Evolutionary conservation across 2,113 vertebrate genomes (phyloP), one percentile per base, ranked within the genome.

Genomic region (Poeciliopsis occidentalis): DNA sequence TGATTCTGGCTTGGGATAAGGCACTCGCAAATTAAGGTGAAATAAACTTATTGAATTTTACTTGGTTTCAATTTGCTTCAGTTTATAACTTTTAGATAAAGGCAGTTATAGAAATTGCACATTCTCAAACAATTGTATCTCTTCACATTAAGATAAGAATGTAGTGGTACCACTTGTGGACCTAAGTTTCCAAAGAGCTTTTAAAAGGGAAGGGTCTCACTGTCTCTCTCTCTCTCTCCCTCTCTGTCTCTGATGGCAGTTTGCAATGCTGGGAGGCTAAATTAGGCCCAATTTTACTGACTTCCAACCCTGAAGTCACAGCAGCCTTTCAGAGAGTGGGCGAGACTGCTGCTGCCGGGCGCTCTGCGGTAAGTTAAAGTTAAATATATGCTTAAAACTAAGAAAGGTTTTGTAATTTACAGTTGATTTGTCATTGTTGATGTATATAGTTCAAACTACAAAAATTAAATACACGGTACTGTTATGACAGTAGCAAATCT

Each of bases 131-230:
- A 31, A 24, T 11, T 11, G 24, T 57, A 2, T 19, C 29, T 63
- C 17, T 19, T 31, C 60, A 30, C 13, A 72, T 72, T 71, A 63
- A 79, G 71, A 27, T 39, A 61, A 84, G 86, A 90, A 85, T 84
- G 88, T 85, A 85, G 88, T 77, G 89, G 89, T 83, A 87, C 87
- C 85, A 84, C 86, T 89, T 70, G 79, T 69, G 76, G 88, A 89
- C 82, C 29, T 78, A 92, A 85, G 89, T 77, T 86, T 91, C 89
- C 85, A 65, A 82, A 85, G 92, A 93, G 87, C 81, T 91, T 92
- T 93, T 92, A 94, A 95, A 92, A 94, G 92, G 92, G 85, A 94
- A 92, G 90, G 87, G 89, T 82, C 91, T 88, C 91, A 87, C 84
- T 86, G 78, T 85, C 90, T 94, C 87, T 87, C 91, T 89, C 84